These are phyloP conservation scores for Danio rerio DNA, from an alignment of 2,113 vertebrate genomes.

Conservation along the genomic window DNA sequence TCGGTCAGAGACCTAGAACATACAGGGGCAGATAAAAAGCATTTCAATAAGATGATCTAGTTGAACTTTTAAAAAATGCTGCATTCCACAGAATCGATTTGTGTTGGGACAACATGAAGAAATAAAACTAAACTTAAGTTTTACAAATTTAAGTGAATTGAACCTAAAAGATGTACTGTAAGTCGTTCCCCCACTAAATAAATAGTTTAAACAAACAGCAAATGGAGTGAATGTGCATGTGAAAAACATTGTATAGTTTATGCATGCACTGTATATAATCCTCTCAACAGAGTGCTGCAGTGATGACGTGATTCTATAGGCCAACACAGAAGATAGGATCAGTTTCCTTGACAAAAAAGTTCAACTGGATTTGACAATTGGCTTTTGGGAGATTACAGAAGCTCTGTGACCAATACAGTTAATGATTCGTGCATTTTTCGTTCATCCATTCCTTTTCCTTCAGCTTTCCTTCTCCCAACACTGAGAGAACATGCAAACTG, in stretches of 20 bases:
- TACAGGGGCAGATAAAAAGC: background rate
- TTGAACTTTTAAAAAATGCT: too few species aligned
- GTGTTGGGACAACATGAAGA: too few species aligned
- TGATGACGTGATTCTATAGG: background rate
- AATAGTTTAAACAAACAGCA: too few species aligned
- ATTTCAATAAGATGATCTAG: background rate
- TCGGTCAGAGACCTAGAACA: slow-evolving; percentile 24
- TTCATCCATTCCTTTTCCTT: too few species aligned
- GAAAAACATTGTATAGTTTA: background rate
- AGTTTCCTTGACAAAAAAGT: background rate
- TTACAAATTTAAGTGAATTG: too few species aligned
- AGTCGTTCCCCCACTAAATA: too few species aligned
- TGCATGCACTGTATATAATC: background rate
- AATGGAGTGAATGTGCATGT: background rate
- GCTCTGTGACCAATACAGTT: background rate
- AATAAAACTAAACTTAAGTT: too few species aligned
- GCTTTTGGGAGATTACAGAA: background rate
- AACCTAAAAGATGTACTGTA: too few species aligned
- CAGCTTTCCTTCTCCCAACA: too few species aligned
- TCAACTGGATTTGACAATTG: background rate
- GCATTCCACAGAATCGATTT: too few species aligned
- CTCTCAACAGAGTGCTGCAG: background rate
- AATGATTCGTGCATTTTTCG: background rate
- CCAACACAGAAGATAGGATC: background rate
- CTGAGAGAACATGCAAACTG: too few species aligned